phyloP scores from a whole-genome alignment of 2,888 invertebrate species.

The Tholera decimalis region DNA sequence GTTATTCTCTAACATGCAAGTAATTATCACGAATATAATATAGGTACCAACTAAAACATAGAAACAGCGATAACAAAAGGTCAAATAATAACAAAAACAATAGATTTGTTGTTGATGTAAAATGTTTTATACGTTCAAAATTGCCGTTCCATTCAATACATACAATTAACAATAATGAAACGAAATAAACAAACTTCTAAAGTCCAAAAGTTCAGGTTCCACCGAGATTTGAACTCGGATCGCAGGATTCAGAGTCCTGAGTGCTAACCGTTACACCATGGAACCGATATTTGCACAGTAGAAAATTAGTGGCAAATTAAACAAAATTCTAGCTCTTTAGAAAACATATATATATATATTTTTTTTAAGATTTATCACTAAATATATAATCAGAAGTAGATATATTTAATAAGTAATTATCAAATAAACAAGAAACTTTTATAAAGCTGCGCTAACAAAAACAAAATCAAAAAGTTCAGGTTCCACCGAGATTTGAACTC shows the following conservation, averaged over 20 bases:
- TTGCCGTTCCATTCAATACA: too few relatives aligned
- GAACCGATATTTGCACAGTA: slow-evolving; percentile 71
- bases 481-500: slow-evolving; percentile 96
- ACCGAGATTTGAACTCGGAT: slow-evolving; percentile 96
- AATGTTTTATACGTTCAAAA: too few relatives aligned
- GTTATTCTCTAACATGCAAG: background rate
- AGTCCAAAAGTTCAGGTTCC: slow-evolving; percentile 89
- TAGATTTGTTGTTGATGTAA: too few relatives aligned
- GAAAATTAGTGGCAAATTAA: background rate
- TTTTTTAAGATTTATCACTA: background rate
- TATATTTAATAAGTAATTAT: background rate
- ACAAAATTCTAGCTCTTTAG: background rate
- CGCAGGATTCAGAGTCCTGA: slow-evolving; percentile 96
- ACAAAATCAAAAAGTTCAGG: slow-evolving; percentile 78
- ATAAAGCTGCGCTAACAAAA: background rate
- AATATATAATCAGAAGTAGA: background rate
- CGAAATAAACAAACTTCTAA: background rate
- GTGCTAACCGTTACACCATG: slow-evolving; percentile 94
- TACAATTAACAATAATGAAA: background rate
- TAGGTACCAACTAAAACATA: too few relatives aligned
- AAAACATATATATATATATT: background rate
- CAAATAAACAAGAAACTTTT: background rate
- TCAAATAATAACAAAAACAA: too few relatives aligned
- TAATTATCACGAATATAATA: too few relatives aligned
- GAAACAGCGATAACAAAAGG: too few relatives aligned